Base-by-base conservation (phyloP, 2,797 vertebrate species). In the Trematomus bernacchii region DNA sequence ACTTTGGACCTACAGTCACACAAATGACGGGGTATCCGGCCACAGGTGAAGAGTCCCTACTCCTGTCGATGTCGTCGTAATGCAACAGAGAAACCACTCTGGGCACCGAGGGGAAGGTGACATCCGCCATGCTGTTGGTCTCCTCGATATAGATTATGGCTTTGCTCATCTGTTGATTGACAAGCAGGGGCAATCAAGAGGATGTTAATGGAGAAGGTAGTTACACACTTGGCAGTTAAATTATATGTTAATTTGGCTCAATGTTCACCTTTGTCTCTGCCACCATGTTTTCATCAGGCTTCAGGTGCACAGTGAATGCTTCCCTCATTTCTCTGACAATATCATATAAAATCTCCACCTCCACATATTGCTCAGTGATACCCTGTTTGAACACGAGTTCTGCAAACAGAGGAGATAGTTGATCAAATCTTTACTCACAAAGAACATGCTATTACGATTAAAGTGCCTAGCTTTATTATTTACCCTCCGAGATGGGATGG, bases 71-170 rank as follows among this genome's bases (percentile, higher is more conserved):
- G 85, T 97, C 95, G 63, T 98, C 98, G 19, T 98, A 99, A 69
- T 95, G 92, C 79, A 98, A 85, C 68, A 99, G 93, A 19, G 98
- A 99, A 64, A 96, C 93, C 70, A 98, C 94, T 82, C 94, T 94
- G 65, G 97, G 98, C 66, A 97, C 93, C 0, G 98, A 97, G 4
- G 98, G 98, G 90, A 99, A 99, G 48, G 97, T 98, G 76, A 97
- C 97, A 48, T 98, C 98, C 0, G 97, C 97, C 96, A 98, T 96
- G 84, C 96, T 97, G 92, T 95, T 95, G 82, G 90, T 94, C 94
- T 99, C 97, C 87, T 99, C 98, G 6, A 99, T 98, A 61, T 98
- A 98, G 74, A 99, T 95, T 64, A 98, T 97, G 58, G 95, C 97
- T 94, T 98, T 99, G 87, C 92, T 95, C 80, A 94, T 83, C 98